phyloP scores from a whole-genome alignment of 1,140 invertebrate genomes.

The Elysia chlorotica region DNA sequence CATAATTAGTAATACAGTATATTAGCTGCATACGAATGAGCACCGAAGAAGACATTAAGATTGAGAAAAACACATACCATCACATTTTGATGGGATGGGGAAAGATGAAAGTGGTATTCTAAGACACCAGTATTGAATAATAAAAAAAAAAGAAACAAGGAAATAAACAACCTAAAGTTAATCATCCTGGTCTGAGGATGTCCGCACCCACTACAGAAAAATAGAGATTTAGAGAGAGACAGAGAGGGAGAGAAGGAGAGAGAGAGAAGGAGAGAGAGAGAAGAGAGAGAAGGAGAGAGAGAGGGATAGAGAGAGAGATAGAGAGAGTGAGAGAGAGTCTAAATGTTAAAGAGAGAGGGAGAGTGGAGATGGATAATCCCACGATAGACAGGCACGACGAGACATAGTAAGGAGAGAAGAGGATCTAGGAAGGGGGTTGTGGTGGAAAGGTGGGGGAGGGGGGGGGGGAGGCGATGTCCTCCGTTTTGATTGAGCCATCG shows the following conservation, averaged over 20 bases:
- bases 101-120: too few species aligned
- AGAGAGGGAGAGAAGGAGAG: slow-evolving; percentile 1
- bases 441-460: background rate
- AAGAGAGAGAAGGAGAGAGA: background rate
- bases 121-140: too few species aligned
- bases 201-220: too few species aligned
- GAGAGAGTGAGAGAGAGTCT: background rate
- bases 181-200: too few species aligned
- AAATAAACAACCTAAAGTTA: too few species aligned
- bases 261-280: slow-evolving; percentile 1
- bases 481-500: background rate
- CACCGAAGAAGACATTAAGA: too few species aligned
- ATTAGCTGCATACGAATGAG: too few species aligned
- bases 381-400: background rate
- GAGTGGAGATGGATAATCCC: background rate
- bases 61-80: too few species aligned
- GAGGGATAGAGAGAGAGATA: background rate
- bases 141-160: too few species aligned
- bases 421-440: background rate
- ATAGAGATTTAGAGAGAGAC: background rate
- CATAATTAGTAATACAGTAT: too few species aligned
- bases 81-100: too few species aligned
- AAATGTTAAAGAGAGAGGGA: background rate
- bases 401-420: background rate
- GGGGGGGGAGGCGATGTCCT: background rate